Base-by-base conservation (phyloP, 2,888 invertebrate species). In the Papilio demoleus region DNA sequence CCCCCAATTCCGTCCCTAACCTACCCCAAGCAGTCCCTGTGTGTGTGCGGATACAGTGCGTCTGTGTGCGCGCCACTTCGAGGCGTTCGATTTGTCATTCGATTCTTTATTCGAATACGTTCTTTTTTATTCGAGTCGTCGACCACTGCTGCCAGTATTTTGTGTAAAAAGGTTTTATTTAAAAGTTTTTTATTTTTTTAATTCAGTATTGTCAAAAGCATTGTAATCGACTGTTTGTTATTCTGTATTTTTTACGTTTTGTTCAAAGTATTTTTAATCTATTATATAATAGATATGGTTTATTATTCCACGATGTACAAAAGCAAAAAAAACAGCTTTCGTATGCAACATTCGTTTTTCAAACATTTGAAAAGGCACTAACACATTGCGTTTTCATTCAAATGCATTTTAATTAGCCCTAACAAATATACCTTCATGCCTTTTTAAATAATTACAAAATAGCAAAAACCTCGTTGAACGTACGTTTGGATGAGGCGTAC, bases 1-100 rank as follows among this genome's bases (percentile, higher is more conserved):
- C 82, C 88, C 90, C 90, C 86, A 88, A 88, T 87, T 88, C 85
- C 80, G 82, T 83, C 83, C 86, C 85, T 87, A 86, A 90, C 92
- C 92, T 91, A 86, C 91, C 92, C 90, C 85, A 92, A 84, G 72
- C 79, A 78, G 75, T 74, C 75, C 75, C 76, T 62, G 73, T 76
- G 75, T 72, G 71, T 65, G 72, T 71, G 65, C 40, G 64, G 61
- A 45, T 36, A 40, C 58, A 50, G 3, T 45, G 74, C 74, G 71
- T 72, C 73, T 74, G 76, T 76, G 74, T 74, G 74, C 75, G 76
- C 73, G 72, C 70, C 68, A 73, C 73, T 74, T 75, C 73, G 74
- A 77, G 78, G 77, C 77, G 75, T 79, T 79, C 78, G 79, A 78
- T 79, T 79, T 75, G 74, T 76, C 71, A 71, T 68, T 70, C 69